Conservation (phyloP, 2,888 invertebrate species). For the Eremobia ochroleuca region DNA sequence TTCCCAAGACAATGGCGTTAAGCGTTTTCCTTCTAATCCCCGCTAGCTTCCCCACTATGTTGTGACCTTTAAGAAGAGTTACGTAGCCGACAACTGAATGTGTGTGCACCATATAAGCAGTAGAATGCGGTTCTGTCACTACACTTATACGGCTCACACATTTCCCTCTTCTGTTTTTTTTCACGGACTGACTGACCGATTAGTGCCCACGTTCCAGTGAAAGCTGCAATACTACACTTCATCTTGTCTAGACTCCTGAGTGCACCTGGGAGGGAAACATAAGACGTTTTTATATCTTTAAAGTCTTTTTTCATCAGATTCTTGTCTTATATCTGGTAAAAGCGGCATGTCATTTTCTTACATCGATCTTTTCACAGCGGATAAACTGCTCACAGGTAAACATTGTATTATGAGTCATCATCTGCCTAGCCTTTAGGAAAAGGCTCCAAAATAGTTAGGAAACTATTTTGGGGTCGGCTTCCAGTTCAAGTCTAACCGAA, state of each 20-base stretch:
- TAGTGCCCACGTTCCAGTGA: conserved; percentile 5
- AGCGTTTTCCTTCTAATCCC: conserved; percentile 14
- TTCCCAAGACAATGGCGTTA: not conserved
- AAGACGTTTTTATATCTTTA: not conserved
- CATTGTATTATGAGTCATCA: not conserved
- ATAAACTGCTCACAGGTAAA: not conserved
- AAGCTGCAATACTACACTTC: conserved; percentile 23
- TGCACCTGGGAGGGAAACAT: not conserved
- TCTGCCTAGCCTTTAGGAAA: too few relatives aligned
- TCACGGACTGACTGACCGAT: conserved; percentile 33
- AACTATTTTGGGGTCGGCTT: too few relatives aligned
- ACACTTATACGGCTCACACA: conserved; percentile 51
- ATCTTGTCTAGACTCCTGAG: not conserved
- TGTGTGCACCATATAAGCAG: conserved; percentile 45
- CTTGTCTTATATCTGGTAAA: not conserved
- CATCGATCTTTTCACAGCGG: not conserved
- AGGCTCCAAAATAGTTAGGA: too few relatives aligned
- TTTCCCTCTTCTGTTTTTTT: conserved; percentile 66
- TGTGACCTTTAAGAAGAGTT: conserved; percentile 46
- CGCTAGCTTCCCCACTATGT: not conserved
- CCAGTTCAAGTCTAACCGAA: too few relatives aligned
- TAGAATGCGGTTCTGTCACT: conserved; percentile 70
- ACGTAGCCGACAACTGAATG: conserved; percentile 56
- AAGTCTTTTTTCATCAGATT: not conserved
- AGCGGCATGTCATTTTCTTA: not conserved